Percentiles rank a stretch among this genome's conserved stretches.
These are phyloP conservation scores for Isurus oxyrinchus DNA, from an alignment of 2,113 vertebrate species.

Conservation along the genomic window DNA sequence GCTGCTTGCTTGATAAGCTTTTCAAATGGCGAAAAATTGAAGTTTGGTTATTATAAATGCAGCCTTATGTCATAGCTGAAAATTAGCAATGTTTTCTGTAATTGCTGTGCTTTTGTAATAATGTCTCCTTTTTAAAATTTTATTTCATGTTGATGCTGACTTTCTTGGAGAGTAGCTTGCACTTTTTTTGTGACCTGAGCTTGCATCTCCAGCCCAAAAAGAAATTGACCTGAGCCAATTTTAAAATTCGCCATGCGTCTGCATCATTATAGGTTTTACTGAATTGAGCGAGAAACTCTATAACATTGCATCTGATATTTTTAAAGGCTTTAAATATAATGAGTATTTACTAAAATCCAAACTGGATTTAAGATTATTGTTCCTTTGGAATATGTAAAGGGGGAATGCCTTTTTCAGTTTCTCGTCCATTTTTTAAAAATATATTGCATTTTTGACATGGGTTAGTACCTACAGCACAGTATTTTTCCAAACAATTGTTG, in stretches of 20 bases:
- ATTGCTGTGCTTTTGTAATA: background rate
- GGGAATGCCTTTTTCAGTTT: background rate
- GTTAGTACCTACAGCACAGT: background rate
- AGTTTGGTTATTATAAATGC: background rate
- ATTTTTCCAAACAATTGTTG: background rate
- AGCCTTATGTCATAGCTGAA: background rate
- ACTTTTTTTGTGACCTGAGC: no score
- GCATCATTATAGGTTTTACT: background rate
- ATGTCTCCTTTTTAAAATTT: background rate
- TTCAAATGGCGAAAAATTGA: no score
- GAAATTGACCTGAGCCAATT: background rate
- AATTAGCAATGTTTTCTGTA: background rate
- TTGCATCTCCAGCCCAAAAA: background rate
- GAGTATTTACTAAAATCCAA: background rate
- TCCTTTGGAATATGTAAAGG: background rate
- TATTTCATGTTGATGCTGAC: background rate
- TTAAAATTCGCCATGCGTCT: background rate
- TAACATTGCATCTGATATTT: background rate
- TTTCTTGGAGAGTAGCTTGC: background rate
- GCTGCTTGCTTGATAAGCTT: background rate
- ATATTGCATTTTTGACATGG: background rate
- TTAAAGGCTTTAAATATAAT: background rate
- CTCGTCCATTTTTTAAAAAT: background rate
- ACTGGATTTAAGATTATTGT: background rate
- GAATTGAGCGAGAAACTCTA: background rate